A percentile compares a stretch with the other conserved stretches of the same genome.
These are phyloP conservation scores for Aythya baeri DNA, from an alignment of 2,113 vertebrate species.

Conservation along the genomic window DNA sequence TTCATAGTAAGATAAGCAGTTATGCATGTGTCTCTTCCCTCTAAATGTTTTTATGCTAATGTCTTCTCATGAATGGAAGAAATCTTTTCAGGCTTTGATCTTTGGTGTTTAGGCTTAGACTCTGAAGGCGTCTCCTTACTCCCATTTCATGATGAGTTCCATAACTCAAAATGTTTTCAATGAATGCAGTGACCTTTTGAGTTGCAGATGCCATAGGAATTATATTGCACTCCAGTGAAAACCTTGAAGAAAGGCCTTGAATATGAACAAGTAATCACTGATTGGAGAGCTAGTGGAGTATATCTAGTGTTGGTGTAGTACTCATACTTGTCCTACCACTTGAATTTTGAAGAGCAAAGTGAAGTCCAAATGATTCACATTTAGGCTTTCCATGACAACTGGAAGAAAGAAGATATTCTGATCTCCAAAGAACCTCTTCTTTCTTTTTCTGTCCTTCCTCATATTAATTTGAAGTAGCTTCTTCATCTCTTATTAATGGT, in stretches of 20 bases:
- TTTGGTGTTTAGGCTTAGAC: not conserved
- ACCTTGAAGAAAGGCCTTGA: conserved; percentile 1
- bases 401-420: not conserved
- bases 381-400: not conserved
- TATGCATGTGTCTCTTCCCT: not conserved
- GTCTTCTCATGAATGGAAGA: not conserved
- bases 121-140: not conserved
- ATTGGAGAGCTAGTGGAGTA: not conserved
- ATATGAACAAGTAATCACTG: not conserved
- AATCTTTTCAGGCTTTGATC: not conserved
- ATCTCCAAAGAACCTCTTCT: not conserved
- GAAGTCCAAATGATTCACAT: not conserved
- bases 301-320: not conserved
- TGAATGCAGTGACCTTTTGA: not conserved
- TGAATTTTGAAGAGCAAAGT: not conserved
- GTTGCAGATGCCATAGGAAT: not conserved
- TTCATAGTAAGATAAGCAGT: not conserved
- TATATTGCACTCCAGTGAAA: not conserved
- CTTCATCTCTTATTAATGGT: not conserved
- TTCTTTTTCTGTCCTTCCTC: not conserved
- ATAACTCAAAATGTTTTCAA: not conserved
- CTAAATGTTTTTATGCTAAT: not conserved
- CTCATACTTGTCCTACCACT: not conserved
- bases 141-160: not conserved
- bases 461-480: not conserved